These are phyloP conservation scores for Calephelis nemesis DNA, from an alignment of 1,140 invertebrate species.

Conservation along the genomic window DNA sequence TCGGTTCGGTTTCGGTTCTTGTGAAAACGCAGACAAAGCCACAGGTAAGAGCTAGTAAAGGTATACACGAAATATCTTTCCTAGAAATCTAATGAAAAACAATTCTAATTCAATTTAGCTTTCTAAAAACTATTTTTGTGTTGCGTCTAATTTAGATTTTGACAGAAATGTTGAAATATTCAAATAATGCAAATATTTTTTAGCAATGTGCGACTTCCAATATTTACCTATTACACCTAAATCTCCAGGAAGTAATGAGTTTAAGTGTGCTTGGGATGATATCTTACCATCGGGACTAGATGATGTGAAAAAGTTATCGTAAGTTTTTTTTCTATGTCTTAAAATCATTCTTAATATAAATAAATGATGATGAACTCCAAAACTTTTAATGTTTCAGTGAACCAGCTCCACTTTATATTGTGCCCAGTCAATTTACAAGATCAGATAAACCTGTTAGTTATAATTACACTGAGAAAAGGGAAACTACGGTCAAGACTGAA, in stretches of 20 bases:
- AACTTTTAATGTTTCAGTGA: slow-evolving; percentile 39
- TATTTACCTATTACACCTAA: slow-evolving; percentile 86
- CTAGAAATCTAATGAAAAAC: too few relatives aligned
- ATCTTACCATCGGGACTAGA: slow-evolving; percentile 83
- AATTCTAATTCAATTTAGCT: too few relatives aligned
- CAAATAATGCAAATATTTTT: slow-evolving; percentile 42
- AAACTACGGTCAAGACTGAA: slow-evolving; percentile 38
- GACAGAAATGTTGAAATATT: too few relatives aligned
- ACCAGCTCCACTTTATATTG: slow-evolving; percentile 83
- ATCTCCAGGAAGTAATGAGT: slow-evolving; percentile 44
- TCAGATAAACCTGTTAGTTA: slow-evolving; percentile 84
- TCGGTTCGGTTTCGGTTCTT: too few relatives aligned
- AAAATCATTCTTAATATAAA: not conserved
- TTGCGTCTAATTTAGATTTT: too few relatives aligned
- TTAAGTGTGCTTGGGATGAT: slow-evolving; percentile 83
- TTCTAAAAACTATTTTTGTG: too few relatives aligned
- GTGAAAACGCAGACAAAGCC: too few relatives aligned
- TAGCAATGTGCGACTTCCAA: slow-evolving; percentile 94
- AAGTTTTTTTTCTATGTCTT: slow-evolving; percentile 33
- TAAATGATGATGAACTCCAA: not conserved
- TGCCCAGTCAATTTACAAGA: slow-evolving; percentile 88
- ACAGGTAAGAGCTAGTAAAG: too few relatives aligned
- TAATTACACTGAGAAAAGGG: slow-evolving; percentile 71
- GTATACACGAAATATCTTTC: too few relatives aligned
- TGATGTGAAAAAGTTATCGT: slow-evolving; percentile 81